These are phyloP conservation scores for Phortica variegata DNA, from an alignment of 1,140 invertebrate genomes.

Conservation along the genomic window DNA sequence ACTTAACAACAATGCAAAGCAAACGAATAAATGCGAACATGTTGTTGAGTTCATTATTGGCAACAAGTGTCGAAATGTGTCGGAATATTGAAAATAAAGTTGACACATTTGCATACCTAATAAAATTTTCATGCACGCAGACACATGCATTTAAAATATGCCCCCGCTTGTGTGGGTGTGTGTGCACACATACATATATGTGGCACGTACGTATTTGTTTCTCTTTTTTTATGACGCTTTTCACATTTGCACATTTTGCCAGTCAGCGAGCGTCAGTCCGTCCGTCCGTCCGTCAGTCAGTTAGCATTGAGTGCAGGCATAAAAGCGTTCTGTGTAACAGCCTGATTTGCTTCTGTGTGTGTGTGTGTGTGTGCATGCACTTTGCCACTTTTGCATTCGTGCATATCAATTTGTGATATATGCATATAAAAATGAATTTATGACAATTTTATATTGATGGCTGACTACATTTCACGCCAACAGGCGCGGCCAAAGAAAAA, in stretches of 20 bases:
- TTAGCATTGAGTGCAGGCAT: slow-evolving; percentile 20
- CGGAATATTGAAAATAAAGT: slow-evolving; percentile 48
- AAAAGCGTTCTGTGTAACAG: slow-evolving; percentile 7
- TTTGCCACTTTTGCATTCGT: slow-evolving; percentile 35
- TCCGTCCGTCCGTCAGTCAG: slow-evolving; percentile 14
- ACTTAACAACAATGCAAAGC: no score
- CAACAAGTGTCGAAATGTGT: slow-evolving; percentile 50
- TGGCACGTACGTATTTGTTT: neutral
- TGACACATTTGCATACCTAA: slow-evolving; percentile 57
- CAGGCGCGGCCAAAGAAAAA: slow-evolving; percentile 39
- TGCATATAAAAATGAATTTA: slow-evolving; percentile 42
- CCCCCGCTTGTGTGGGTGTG: neutral
- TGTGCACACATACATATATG: neutral
- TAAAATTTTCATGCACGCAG: slow-evolving; percentile 36
- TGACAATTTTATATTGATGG: slow-evolving; percentile 51
- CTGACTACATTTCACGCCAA: no score
- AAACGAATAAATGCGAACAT: no score
- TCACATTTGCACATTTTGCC: slow-evolving; percentile 17
- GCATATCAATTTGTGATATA: slow-evolving; percentile 43
- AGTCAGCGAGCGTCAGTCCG: neutral
- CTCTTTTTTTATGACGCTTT: no score
- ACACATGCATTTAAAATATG: neutral
- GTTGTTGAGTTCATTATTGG: slow-evolving; percentile 39
- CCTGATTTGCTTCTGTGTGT: neutral
- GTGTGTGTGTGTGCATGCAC: slow-evolving; percentile 12